A percentile compares a stretch with the other conserved stretches of the same genome.
phyloP scores from a whole-genome alignment of 2,113 vertebrate species.

The Ardeotis arabs region DNA sequence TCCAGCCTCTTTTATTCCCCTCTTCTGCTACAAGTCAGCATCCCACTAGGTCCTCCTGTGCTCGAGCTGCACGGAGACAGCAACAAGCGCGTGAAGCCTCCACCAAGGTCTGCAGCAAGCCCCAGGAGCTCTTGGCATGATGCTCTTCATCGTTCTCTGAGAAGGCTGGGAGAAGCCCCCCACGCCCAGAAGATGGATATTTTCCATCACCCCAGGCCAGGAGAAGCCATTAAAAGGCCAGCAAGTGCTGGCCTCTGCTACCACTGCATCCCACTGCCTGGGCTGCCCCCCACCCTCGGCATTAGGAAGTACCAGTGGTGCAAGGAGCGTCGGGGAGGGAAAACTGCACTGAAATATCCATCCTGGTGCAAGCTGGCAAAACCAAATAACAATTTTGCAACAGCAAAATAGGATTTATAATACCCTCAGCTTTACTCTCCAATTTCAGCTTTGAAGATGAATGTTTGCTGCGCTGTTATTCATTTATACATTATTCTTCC shows the following conservation, averaged over 20 bases:
- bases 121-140: fast-evolving
- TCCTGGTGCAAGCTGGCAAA: not conserved
- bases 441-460: slow-evolving; percentile 54
- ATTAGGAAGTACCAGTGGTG: not conserved
- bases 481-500: slow-evolving; percentile 51
- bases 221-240: not conserved
- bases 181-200: fast-evolving
- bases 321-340: fast-evolving
- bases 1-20: not conserved
- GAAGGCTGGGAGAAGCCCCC: not conserved
- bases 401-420: slow-evolving; percentile 49
- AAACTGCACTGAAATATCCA: not conserved
- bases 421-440: slow-evolving; percentile 32
- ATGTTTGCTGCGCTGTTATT: slow-evolving; percentile 43
- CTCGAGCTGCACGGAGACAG: not conserved
- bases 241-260: not conserved
- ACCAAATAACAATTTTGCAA: not conserved
- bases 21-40: not conserved
- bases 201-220: not conserved
- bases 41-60: fast-evolving
- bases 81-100: fast-evolving
- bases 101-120: not conserved
- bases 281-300: not conserved
- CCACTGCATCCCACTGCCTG: fast-evolving
- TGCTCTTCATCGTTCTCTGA: fast-evolving